These are phyloP conservation scores for Myotis planiceps DNA, from an alignment of 2,797 vertebrate species.

Conservation along the genomic window DNA sequence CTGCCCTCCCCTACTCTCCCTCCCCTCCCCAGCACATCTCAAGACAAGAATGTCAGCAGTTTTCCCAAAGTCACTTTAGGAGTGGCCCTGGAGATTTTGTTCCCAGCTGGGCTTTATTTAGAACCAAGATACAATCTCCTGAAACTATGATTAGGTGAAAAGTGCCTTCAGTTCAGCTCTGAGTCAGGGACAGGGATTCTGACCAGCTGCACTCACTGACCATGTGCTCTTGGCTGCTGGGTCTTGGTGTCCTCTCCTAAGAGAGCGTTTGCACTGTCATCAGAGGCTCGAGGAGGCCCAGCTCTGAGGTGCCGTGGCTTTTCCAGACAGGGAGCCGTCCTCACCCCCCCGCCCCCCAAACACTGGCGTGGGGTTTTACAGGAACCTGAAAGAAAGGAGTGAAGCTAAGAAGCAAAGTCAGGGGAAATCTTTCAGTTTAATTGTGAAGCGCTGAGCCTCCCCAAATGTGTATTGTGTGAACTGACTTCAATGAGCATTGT, in stretches of 20 bases:
- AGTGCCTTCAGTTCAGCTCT: not conserved
- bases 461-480: not conserved
- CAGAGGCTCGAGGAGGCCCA: not conserved
- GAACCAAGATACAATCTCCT: slow-evolving; percentile 11
- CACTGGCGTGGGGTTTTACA: not conserved
- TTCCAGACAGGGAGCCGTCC: not conserved
- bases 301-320: not conserved
- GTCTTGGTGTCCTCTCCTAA: not conserved
- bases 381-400: not conserved
- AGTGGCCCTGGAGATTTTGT: not conserved
- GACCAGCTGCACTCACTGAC: not conserved
- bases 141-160: not conserved
- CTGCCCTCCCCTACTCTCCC: no score
- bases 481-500: not conserved
- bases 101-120: slow-evolving; percentile 36
- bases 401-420: not conserved
- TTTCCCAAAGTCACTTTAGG: not conserved
- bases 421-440: not conserved
- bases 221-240: not conserved
- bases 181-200: not conserved
- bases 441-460: not conserved
- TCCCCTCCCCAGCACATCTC: not conserved
- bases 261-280: not conserved
- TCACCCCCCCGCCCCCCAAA: not conserved
- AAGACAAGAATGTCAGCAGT: not conserved